Percentiles rank a stretch among this genome's conserved stretches.
These are phyloP conservation scores for Theocolax elegans DNA, from an alignment of 1,140 invertebrate genomes.

Conservation along the genomic window DNA sequence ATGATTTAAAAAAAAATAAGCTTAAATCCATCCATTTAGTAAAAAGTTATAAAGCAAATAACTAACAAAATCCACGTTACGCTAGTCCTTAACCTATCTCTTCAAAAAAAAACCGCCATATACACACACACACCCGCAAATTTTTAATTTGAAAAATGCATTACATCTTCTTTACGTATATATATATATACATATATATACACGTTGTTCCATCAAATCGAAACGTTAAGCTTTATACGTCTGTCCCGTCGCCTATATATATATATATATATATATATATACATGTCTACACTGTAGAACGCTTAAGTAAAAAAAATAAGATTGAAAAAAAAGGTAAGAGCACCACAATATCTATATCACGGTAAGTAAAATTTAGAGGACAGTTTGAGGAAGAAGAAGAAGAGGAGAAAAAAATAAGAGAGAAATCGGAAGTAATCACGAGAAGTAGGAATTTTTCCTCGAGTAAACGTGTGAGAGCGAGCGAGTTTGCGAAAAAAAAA, in stretches of 20 bases:
- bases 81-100: no score
- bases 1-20: no score
- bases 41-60: no score
- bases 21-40: no score
- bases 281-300: background rate
- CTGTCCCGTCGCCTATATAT: no score
- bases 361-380: constrained; percentile 3
- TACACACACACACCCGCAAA: no score
- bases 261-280: no score
- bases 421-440: constrained; percentile 50
- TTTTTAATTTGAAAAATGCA: no score
- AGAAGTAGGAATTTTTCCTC: constrained; percentile 42
- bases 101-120: no score
- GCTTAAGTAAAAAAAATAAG: constrained; percentile 17
- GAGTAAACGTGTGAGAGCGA: constrained; percentile 3
- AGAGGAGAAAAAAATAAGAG: background rate
- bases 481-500: constrained; percentile 24
- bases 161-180: no score
- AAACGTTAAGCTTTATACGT: constrained; percentile 18
- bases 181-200: no score
- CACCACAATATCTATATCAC: constrained; percentile 38
- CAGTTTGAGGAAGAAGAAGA: background rate
- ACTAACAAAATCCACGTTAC: no score
- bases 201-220: constrained; percentile 18
- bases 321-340: constrained; percentile 35